These are phyloP conservation scores for Mesitornis unicolor DNA, from an alignment of 2,113 vertebrate species.

Conservation along the genomic window DNA sequence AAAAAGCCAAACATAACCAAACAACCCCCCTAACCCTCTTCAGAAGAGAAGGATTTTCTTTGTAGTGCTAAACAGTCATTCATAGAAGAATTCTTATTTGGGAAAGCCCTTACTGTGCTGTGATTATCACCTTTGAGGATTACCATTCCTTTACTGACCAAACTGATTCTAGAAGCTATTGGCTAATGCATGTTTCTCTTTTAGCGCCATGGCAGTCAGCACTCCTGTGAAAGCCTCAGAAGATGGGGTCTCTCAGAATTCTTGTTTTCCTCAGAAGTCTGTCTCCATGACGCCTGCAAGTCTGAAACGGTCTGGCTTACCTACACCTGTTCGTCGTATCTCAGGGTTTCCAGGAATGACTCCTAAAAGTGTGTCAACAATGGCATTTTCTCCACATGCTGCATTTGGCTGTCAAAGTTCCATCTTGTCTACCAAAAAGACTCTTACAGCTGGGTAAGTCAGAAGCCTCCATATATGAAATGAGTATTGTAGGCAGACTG, in stretches of 20 bases:
- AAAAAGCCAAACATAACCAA: neutral
- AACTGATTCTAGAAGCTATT: neutral
- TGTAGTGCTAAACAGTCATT: neutral
- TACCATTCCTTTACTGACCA: neutral
- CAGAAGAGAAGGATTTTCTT: neutral
- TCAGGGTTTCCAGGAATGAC: slow-evolving; percentile 69
- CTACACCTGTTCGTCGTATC: slow-evolving; percentile 75
- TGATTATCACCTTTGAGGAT: neutral
- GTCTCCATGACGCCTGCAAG: slow-evolving; percentile 56
- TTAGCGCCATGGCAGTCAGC: slow-evolving; percentile 62
- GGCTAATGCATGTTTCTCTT: neutral
- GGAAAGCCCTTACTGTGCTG: neutral
- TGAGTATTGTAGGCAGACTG: neutral
- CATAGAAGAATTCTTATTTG: neutral
- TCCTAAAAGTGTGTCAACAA: slow-evolving; percentile 58
- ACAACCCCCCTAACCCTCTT: neutral
- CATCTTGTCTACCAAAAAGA: slow-evolving; percentile 29
- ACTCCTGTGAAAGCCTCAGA: slow-evolving; percentile 36
- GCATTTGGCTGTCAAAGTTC: neutral
- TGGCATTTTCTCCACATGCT: neutral
- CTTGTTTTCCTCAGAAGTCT: neutral
- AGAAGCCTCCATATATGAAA: neutral
- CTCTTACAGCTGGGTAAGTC: slow-evolving; percentile 70
- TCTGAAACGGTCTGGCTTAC: slow-evolving; percentile 72
- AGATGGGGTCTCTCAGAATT: slow-evolving; percentile 15